Percentiles rank a stretch among this genome's conserved stretches.
phyloP scores from a whole-genome alignment of 1,140 invertebrate genomes.

The Pseudomyrmex concolor region DNA sequence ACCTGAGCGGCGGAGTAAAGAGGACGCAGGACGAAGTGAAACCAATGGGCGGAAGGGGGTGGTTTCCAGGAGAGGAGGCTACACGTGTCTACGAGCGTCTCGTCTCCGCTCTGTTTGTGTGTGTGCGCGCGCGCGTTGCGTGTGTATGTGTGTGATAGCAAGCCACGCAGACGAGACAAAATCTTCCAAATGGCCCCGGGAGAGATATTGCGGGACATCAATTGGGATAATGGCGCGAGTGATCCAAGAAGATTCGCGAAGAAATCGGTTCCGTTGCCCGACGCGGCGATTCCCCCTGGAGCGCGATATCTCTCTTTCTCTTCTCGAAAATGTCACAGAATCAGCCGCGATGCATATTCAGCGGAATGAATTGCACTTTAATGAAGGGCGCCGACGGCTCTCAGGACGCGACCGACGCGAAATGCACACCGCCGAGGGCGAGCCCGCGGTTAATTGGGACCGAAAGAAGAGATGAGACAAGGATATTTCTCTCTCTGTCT shows the following conservation, averaged over 20 bases:
- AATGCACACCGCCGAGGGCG: constrained; percentile 65
- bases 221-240: constrained; percentile 71
- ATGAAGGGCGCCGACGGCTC: constrained; percentile 60
- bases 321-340: constrained; percentile 49
- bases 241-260: constrained; percentile 56
- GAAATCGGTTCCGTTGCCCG: constrained; percentile 53
- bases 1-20: neutral
- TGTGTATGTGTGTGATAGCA: neutral
- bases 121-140: neutral
- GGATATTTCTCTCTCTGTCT: neutral
- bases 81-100: constrained; percentile 42
- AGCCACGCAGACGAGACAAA: constrained; percentile 30
- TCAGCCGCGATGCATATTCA: constrained; percentile 65
- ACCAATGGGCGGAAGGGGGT: neutral
- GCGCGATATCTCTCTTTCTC: constrained; percentile 31
- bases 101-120: constrained; percentile 1
- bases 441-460: constrained; percentile 64
- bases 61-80: constrained; percentile 5
- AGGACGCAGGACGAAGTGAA: constrained; percentile 5
- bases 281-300: neutral
- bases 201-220: constrained; percentile 67
- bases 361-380: constrained; percentile 68
- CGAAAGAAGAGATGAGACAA: constrained; percentile 32
- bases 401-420: constrained; percentile 36
- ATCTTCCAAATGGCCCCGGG: constrained; percentile 64